Conservation (phyloP, 2,888 invertebrate species). For the Pheosia tremula region DNA sequence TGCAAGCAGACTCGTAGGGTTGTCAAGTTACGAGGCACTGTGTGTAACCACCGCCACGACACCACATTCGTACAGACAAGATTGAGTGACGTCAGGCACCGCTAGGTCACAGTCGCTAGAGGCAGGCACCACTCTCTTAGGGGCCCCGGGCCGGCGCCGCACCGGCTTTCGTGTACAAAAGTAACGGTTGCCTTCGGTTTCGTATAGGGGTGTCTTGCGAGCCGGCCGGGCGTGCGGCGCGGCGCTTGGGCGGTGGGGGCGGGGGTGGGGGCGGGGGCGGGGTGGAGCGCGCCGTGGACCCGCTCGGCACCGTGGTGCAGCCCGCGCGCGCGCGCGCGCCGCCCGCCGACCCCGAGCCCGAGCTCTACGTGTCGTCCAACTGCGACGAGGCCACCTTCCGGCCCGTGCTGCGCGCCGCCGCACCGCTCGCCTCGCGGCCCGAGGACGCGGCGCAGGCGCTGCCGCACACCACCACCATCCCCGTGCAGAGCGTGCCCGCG, state of each 20-base stretch:
- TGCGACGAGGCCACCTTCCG: constrained; percentile 89
- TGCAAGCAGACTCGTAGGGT: too few relatives aligned
- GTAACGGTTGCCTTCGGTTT: constrained; percentile 92
- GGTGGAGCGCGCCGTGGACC: constrained; percentile 90
- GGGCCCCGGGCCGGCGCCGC: constrained; percentile 42
- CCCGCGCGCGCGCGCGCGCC: constrained; percentile 56
- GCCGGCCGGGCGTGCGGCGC: constrained; percentile 48
- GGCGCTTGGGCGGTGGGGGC: constrained; percentile 42
- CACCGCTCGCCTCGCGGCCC: constrained; percentile 57
- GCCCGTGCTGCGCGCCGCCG: constrained; percentile 85
- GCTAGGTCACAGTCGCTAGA: background rate
- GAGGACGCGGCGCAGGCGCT: constrained; percentile 60
- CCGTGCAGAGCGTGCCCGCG: constrained; percentile 57
- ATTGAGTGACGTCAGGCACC: background rate
- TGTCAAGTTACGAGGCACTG: too few relatives aligned
- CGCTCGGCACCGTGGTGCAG: constrained; percentile 89
- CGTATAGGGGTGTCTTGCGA: constrained; percentile 86
- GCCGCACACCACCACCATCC: constrained; percentile 69
- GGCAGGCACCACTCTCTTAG: background rate
- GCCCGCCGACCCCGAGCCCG: constrained; percentile 71
- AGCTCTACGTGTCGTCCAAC: constrained; percentile 74
- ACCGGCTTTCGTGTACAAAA: constrained; percentile 43
- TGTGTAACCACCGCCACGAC: too few relatives aligned
- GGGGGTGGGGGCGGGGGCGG: constrained; percentile 70
- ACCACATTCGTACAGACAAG: background rate